phyloP scores from a whole-genome alignment of 2,888 invertebrate genomes.

The Drosophila anomelani region DNA sequence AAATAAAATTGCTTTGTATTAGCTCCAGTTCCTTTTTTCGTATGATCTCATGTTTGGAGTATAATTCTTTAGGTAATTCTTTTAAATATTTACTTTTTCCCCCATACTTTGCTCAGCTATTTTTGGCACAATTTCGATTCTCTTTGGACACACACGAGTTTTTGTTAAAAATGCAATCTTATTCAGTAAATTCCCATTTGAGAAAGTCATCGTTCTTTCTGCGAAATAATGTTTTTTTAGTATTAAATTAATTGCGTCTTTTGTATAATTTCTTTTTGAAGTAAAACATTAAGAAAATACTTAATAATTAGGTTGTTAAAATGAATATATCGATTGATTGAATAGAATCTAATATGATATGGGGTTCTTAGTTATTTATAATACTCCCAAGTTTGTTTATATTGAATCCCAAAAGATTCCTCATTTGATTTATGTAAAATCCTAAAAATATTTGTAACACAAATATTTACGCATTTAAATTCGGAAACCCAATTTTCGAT shows the following conservation, averaged over 20 bases:
- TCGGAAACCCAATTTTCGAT: conserved; percentile 6
- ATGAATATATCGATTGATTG: neutral
- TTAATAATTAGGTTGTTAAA: neutral
- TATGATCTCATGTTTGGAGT: conserved; percentile 15
- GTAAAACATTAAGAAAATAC: neutral
- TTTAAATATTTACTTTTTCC: conserved; percentile 11
- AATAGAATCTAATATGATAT: neutral
- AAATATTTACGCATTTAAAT: conserved; percentile 8
- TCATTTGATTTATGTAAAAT: neutral
- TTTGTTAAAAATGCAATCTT: conserved; percentile 1
- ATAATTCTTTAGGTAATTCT: conserved; percentile 20
- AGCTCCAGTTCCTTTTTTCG: conserved; percentile 20
- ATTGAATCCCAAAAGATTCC: neutral
- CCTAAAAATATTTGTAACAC: conserved; percentile 1
- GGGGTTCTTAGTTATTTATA: too few relatives aligned
- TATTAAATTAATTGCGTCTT: neutral
- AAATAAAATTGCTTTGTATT: conserved; percentile 27
- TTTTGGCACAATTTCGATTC: conserved; percentile 13
- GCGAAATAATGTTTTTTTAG: neutral
- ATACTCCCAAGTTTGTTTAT: neutral
- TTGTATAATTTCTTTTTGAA: neutral
- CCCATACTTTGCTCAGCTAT: conserved; percentile 7
- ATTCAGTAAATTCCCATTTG: neutral
- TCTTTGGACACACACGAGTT: conserved; percentile 1
- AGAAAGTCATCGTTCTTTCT: conserved; percentile 18